Evolutionary conservation across 1,140 invertebrate genomes (phyloP).

Genomic region (Agrypnia vestita): DNA sequence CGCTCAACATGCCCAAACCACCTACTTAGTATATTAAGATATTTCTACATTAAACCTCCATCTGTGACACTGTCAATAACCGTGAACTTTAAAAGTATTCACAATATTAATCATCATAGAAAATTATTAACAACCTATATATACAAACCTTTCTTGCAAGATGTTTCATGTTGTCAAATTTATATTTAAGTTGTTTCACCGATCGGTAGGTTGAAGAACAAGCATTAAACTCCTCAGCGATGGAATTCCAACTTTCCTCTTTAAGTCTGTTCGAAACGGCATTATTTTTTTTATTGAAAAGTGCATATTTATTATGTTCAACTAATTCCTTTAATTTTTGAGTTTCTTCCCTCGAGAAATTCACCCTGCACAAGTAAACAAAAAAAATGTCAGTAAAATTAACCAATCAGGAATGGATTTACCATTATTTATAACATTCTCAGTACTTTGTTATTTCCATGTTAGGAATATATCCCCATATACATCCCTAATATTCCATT

Average conservation of each 20-base stretch:
- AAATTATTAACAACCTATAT: no score
- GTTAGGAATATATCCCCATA: background rate
- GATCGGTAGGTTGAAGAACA: constrained; percentile 29
- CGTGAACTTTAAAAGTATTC: background rate
- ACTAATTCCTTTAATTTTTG: constrained; percentile 31
- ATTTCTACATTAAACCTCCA: background rate
- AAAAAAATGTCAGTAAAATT: background rate
- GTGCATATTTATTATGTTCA: constrained; percentile 30
- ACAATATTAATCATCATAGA: background rate
- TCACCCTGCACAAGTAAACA: constrained; percentile 12
- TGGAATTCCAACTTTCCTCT: constrained; percentile 34
- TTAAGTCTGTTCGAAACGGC: constrained; percentile 20
- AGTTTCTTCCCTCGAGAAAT: constrained; percentile 30
- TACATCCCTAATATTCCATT: background rate
- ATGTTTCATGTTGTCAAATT: constrained; percentile 43
- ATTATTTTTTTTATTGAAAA: constrained; percentile 24
- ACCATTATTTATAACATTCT: background rate
- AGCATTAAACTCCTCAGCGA: constrained; percentile 30
- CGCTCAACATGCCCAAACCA: no score
- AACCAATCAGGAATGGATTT: background rate
- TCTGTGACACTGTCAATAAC: background rate
- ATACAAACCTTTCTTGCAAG: constrained; percentile 1
- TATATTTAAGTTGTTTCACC: constrained; percentile 36
- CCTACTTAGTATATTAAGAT: background rate
- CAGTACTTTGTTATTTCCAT: constrained; percentile 18